Percentiles rank a stretch among this genome's conserved stretches.
Evolutionary conservation across 1,140 invertebrate species (phyloP).

Genomic region (Drosophila kikkawai): DNA sequence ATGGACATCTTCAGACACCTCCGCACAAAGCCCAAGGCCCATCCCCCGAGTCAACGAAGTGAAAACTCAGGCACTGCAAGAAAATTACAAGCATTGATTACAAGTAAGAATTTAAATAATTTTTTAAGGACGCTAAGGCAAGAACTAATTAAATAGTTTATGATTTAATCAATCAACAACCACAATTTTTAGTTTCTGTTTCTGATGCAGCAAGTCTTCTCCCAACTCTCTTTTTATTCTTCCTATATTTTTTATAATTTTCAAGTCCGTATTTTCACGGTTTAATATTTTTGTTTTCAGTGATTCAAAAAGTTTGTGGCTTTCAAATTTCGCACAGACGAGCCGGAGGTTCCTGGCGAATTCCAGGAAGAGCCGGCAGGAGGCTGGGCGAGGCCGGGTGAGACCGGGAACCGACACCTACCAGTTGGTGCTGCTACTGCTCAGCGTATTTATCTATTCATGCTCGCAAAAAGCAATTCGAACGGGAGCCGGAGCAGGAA

Average conservation of each 20-base stretch:
- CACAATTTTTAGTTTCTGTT: not conserved
- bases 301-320: slow-evolving; percentile 68
- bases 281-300: slow-evolving; percentile 13
- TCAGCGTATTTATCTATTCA: slow-evolving; percentile 81
- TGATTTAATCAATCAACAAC: too few relatives aligned
- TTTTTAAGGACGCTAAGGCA: too few relatives aligned
- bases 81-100: not conserved
- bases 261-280: not conserved
- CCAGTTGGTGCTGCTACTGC: slow-evolving; percentile 47
- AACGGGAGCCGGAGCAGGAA: slow-evolving; percentile 18
- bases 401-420: slow-evolving; percentile 48
- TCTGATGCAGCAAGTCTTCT: too few relatives aligned
- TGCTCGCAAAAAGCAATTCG: slow-evolving; percentile 79
- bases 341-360: slow-evolving; percentile 8
- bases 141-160: not conserved
- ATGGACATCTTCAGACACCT: slow-evolving; percentile 60
- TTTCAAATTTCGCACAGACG: slow-evolving; percentile 71
- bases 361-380: slow-evolving; percentile 8
- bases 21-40: slow-evolving; percentile 13
- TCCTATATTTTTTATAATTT: not conserved
- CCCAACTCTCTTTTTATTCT: too few relatives aligned
- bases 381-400: slow-evolving; percentile 24
- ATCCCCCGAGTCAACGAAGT: slow-evolving; percentile 5
- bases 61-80: slow-evolving; percentile 29
- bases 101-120: not conserved